Evolutionary conservation across 2,797 vertebrate species (phyloP).

Genomic region (Percopsis omiscomaycus): DNA sequence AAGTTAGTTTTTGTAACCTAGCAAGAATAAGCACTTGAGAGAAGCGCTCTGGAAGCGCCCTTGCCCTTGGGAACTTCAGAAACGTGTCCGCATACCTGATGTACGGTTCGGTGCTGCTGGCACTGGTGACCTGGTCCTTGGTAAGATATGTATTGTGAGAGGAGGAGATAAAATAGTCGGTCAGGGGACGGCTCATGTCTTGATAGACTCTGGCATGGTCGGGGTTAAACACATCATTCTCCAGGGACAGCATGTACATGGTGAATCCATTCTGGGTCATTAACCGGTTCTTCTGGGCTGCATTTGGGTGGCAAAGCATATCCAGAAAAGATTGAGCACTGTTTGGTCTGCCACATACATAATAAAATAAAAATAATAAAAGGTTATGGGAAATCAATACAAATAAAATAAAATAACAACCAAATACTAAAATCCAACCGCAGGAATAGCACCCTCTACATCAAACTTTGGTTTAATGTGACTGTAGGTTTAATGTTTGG

Average conservation of each 20-base stretch:
- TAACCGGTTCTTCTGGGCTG: slow-evolving; percentile 79
- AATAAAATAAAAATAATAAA: too few relatives aligned
- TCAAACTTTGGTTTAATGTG: too few relatives aligned
- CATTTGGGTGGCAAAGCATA: slow-evolving; percentile 12
- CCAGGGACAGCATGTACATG: slow-evolving; percentile 90
- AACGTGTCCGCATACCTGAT: slow-evolving; percentile 77
- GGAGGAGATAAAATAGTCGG: slow-evolving; percentile 91
- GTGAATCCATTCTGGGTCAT: slow-evolving; percentile 95
- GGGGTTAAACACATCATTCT: slow-evolving; percentile 86
- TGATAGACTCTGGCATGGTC: slow-evolving; percentile 82
- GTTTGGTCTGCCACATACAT: background rate
- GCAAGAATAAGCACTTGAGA: too few relatives aligned
- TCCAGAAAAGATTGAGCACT: background rate
- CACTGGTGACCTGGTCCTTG: slow-evolving; percentile 88
- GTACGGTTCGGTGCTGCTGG: slow-evolving; percentile 95
- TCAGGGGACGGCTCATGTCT: slow-evolving; percentile 89
- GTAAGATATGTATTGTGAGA: slow-evolving; percentile 93
- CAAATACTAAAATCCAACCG: too few relatives aligned
- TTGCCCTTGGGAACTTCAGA: background rate
- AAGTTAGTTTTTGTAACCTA: too few relatives aligned
- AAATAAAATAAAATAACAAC: background rate
- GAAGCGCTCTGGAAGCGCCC: too few relatives aligned
- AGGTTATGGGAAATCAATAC: background rate
- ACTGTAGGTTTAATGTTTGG: too few relatives aligned
- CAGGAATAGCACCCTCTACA: too few relatives aligned